A percentile compares a stretch with the other conserved stretches of the same genome.
These are phyloP conservation scores for Setipinna tenuifilis DNA, from an alignment of 2,797 vertebrate genomes.

Conservation along the genomic window DNA sequence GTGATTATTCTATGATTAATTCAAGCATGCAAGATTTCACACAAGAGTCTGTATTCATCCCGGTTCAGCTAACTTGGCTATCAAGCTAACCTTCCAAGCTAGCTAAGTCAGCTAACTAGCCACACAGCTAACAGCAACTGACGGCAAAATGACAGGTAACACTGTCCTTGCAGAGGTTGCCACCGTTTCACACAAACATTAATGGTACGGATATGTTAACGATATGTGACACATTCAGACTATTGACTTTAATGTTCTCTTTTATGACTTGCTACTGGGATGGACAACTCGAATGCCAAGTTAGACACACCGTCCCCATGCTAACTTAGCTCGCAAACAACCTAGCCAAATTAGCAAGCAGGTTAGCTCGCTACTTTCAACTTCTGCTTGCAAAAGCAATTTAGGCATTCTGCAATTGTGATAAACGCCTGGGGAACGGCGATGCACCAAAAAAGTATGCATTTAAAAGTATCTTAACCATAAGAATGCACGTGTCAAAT, in stretches of 20 bases:
- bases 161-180: background rate
- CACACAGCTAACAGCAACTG: background rate
- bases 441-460: background rate
- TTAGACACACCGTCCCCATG: background rate
- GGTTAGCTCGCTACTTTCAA: background rate
- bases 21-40: background rate
- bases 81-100: background rate
- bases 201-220: background rate
- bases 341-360: background rate
- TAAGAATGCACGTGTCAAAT: background rate
- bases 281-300: background rate
- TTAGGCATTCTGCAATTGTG: background rate
- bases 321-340: background rate
- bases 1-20: background rate
- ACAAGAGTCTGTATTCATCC: background rate
- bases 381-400: conserved; percentile 6
- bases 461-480: background rate
- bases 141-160: background rate
- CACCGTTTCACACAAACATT: background rate
- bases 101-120: conserved; percentile 1
- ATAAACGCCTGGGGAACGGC: background rate
- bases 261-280: background rate
- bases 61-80: background rate
- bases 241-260: background rate
- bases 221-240: background rate